Evolutionary conservation across 2,888 invertebrate genomes (phyloP).

Genomic region (Malacosoma neustria): DNA sequence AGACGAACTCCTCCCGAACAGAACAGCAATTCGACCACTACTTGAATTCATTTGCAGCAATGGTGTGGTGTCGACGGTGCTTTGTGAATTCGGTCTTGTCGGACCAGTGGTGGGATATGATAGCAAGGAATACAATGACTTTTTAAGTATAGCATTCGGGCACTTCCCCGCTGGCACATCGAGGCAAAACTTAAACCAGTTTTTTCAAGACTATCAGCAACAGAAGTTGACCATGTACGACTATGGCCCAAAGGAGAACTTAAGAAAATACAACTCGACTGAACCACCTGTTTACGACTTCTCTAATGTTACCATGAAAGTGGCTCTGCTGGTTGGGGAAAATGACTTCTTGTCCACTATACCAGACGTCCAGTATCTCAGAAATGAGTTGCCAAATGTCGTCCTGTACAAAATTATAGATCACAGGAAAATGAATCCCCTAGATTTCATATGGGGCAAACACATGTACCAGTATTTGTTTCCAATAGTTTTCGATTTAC

Average conservation of each 20-base stretch:
- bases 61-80: background rate
- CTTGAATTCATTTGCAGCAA: background rate
- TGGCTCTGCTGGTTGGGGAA: conserved; percentile 7
- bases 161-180: conserved; percentile 3
- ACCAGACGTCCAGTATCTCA: conserved; percentile 5
- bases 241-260: conserved; percentile 16
- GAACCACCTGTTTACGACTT: conserved; percentile 25
- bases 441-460: conserved; percentile 14
- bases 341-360: conserved; percentile 12
- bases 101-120: background rate
- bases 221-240: conserved; percentile 18
- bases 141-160: background rate
- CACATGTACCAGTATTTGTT: conserved; percentile 13
- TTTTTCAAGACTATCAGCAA: background rate
- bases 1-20: background rate
- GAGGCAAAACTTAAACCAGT: conserved; percentile 3
- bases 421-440: conserved; percentile 8
- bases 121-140: conserved; percentile 2
- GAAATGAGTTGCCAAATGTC: conserved; percentile 8
- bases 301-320: conserved; percentile 16
- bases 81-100: background rate
- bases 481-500: background rate
- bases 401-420: conserved; percentile 4
- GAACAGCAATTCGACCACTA: background rate
- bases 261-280: conserved; percentile 3